Evolutionary conservation across 1,140 invertebrate species (phyloP).

Genomic region (Lepidurus packardi): DNA sequence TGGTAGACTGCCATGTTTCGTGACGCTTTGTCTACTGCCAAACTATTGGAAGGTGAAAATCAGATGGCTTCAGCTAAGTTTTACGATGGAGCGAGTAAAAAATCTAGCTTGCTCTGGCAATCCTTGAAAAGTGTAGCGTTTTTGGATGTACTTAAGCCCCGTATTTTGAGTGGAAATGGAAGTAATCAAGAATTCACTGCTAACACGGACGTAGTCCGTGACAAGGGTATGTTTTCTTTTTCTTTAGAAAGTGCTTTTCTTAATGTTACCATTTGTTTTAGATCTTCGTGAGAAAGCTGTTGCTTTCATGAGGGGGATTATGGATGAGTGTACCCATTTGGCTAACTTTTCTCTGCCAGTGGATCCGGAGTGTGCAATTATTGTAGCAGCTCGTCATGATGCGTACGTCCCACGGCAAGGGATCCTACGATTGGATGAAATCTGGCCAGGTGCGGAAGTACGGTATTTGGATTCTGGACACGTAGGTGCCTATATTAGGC

Average conservation of each 20-base stretch:
- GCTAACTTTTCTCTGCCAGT: slow-evolving; percentile 78
- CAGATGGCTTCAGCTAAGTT: not conserved
- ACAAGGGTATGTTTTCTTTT: not conserved
- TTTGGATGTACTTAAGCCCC: not conserved
- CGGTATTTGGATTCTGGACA: slow-evolving; percentile 84
- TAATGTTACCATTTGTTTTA: not conserved
- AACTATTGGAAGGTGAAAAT: not conserved
- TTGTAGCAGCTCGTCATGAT: slow-evolving; percentile 79
- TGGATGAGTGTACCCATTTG: slow-evolving; percentile 97
- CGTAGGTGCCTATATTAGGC: slow-evolving; percentile 78
- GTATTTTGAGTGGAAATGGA: not conserved
- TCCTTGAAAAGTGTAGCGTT: not conserved
- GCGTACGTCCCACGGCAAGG: slow-evolving; percentile 85
- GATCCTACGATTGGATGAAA: slow-evolving; percentile 69
- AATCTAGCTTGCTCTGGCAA: not conserved
- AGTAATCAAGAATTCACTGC: not conserved
- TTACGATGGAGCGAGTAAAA: not conserved
- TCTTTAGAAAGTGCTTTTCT: not conserved
- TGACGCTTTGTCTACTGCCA: not conserved
- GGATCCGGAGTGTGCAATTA: slow-evolving; percentile 77
- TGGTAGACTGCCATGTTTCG: not conserved
- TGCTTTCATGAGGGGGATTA: slow-evolving; percentile 94
- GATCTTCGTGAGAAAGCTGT: slow-evolving; percentile 57
- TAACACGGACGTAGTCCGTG: not conserved
- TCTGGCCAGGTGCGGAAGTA: slow-evolving; percentile 88